Conservation (phyloP, 2,888 invertebrate species). For the Apodemia zela region DNA sequence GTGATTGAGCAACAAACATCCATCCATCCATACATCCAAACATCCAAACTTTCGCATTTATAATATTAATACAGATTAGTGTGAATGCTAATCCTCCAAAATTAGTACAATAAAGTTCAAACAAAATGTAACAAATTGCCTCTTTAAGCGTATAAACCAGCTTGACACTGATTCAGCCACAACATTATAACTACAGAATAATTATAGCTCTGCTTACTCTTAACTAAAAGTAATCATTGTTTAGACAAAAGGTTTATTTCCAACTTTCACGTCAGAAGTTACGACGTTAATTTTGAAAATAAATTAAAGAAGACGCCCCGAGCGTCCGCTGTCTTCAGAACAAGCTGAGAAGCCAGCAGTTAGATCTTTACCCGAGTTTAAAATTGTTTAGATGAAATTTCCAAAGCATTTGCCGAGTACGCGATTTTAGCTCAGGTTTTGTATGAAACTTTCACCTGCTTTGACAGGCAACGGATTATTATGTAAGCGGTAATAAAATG, state of each 20-base stretch:
- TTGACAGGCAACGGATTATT: constrained; percentile 35
- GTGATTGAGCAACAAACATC: no score
- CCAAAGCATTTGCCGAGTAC: constrained; percentile 61
- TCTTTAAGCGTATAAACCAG: no score
- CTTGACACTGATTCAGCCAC: no score
- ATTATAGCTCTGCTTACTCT: no score
- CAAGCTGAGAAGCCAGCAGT: constrained; percentile 50
- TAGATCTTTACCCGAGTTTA: constrained; percentile 49
- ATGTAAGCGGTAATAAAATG: constrained; percentile 24
- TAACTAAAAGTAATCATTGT: constrained; percentile 11
- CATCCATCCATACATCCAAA: no score
- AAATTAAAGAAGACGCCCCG: constrained; percentile 62
- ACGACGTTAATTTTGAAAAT: constrained; percentile 60
- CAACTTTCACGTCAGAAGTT: constrained; percentile 41
- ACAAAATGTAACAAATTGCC: no score
- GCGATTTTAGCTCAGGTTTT: constrained; percentile 48
- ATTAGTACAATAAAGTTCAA: no score
- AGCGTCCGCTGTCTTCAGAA: constrained; percentile 44
- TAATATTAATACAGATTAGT: no score
- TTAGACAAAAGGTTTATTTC: constrained; percentile 29
- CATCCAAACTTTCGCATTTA: no score
- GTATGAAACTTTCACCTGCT: constrained; percentile 53
- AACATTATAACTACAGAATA: no score
- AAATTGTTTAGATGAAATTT: constrained; percentile 64
- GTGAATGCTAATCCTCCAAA: no score